Base-by-base conservation (phyloP, 2,888 invertebrate species). In the Ectobius pallidus region DNA sequence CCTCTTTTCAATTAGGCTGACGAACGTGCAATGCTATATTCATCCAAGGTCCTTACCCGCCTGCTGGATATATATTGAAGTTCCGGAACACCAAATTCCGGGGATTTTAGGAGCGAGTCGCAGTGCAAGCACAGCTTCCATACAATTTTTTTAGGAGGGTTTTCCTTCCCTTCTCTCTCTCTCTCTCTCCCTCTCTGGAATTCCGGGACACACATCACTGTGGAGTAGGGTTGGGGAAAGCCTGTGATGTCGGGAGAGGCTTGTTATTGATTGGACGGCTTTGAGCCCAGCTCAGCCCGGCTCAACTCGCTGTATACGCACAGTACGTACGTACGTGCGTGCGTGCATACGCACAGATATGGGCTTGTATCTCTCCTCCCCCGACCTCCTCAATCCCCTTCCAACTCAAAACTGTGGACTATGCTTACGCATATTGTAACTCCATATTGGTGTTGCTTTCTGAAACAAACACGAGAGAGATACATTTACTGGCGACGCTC, bases 1-100 rank as follows among this genome's bases (percentile, higher is more conserved):
- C 73, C 73, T 73, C 73, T 73, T 73, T 73, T 73, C 73, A 73
- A 73, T 73, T 73, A 70, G 63, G 67, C 42, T 73, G 70, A 73
- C 73, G 73, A 73, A 73, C 65, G 49, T 16, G 71, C 68, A n/a
- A 46, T 46, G 58, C 69, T 32, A 67, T 65, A 70, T 73, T 44
- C 73, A 70, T 70, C 70, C 49, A 11, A 39, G 46, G 34, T 49
- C 25, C 69, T 52, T 44, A 68, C 44, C 18, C 70, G 30, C 42
- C 39, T 39, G 18, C 18, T 70, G 63, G 62, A 63, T 73, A 68
- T 69, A 72, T 73, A 73, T 73, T 73, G 70, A 70, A 73, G 70
- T 73, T 70, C 73, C 73, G 73, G 73, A 73, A 73, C 73, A 73
- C 70, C 70, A 67, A 70, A 73, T 73, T 73, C 73, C 73, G 46